Percentiles rank a stretch among this genome's conserved stretches.
phyloP scores from a whole-genome alignment of 1,140 invertebrate genomes.

The Aphaenogaster rudis region DNA sequence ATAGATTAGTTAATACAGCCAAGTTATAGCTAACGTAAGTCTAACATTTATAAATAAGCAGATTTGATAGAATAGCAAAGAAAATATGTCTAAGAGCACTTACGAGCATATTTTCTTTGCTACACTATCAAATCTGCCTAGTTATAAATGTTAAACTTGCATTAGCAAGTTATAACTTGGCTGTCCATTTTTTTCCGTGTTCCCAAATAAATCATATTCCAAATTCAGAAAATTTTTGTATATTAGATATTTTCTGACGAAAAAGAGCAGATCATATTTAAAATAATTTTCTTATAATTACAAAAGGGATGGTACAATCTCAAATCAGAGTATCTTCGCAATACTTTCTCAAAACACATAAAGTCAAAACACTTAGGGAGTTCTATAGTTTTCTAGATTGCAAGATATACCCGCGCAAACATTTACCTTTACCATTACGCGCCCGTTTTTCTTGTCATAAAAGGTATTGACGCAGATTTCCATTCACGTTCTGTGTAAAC shows the following conservation, averaged over 20 bases:
- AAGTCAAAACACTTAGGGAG: neutral
- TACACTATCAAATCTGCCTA: too few relatives aligned
- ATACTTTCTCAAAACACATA: neutral
- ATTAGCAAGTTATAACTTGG: too few relatives aligned
- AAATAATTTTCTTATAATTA: neutral
- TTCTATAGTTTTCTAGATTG: neutral
- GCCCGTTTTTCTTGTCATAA: neutral
- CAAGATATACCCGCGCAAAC: neutral
- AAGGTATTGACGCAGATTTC: slow-evolving; percentile 42
- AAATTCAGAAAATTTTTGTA: slow-evolving; percentile 6
- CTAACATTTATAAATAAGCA: too few relatives aligned
- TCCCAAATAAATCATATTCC: neutral
- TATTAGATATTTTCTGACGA: neutral
- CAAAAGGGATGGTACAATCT: neutral
- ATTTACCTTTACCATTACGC: neutral
- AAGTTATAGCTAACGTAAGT: too few relatives aligned
- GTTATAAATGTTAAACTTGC: too few relatives aligned
- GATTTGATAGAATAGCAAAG: too few relatives aligned
- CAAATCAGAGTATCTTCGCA: neutral
- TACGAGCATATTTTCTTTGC: too few relatives aligned
- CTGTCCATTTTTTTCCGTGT: too few relatives aligned
- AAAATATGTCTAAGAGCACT: too few relatives aligned
- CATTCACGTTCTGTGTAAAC: slow-evolving; percentile 36
- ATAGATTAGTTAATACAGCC: too few relatives aligned
- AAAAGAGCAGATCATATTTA: neutral